Evolutionary conservation across 2,113 vertebrate genomes (phyloP).

Genomic region (Kryptolebias marmoratus): DNA sequence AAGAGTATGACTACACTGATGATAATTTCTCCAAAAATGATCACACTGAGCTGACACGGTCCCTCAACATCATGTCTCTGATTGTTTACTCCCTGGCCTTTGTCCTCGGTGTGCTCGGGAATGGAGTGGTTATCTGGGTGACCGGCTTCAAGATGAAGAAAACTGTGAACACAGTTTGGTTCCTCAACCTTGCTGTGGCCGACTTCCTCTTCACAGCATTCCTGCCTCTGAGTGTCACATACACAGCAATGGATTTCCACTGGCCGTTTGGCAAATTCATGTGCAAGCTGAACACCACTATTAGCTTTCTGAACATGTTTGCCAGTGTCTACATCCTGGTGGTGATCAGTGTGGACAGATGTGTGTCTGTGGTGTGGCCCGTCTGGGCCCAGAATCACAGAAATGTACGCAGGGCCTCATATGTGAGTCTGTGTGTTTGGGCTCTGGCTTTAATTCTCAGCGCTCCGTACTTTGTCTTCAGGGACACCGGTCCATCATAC

Average conservation of each 20-base stretch:
- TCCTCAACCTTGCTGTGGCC: constrained; percentile 86
- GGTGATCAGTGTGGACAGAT: constrained; percentile 86
- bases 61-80: constrained; percentile 72
- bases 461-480: constrained; percentile 77
- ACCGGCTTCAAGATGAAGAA: constrained; percentile 86
- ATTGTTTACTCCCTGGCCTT: constrained; percentile 82
- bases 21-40: constrained; percentile 68
- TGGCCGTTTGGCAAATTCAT: constrained; percentile 88
- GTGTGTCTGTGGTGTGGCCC: constrained; percentile 82
- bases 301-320: constrained; percentile 85
- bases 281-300: constrained; percentile 82
- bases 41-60: constrained; percentile 65
- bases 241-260: constrained; percentile 77
- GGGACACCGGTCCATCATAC: constrained; percentile 67
- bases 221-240: constrained; percentile 82
- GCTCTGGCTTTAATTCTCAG: constrained; percentile 82
- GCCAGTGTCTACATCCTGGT: constrained; percentile 87
- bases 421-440: constrained; percentile 81
- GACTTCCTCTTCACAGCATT: constrained; percentile 86
- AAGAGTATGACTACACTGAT: constrained; percentile 69
- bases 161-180: constrained; percentile 86
- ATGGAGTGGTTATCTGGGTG: constrained; percentile 90
- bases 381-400: constrained; percentile 88
- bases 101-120: constrained; percentile 84
- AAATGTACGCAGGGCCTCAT: constrained; percentile 75